A percentile compares a stretch with the other conserved stretches of the same genome.
phyloP scores from a whole-genome alignment of 2,113 vertebrate genomes.

The Gobio gobio region DNA sequence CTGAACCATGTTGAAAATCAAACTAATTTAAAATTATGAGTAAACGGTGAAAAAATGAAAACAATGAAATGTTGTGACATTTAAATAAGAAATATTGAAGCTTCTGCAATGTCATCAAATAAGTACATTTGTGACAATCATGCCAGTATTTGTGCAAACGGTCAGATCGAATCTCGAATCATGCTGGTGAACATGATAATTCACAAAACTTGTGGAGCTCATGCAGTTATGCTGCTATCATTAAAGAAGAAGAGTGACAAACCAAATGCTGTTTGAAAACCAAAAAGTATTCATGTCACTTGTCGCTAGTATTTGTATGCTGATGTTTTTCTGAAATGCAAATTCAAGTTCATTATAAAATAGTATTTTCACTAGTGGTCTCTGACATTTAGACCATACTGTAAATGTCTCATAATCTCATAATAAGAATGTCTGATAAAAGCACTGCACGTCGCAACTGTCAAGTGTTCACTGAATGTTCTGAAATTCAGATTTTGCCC shows the following conservation, averaged over 20 bases:
- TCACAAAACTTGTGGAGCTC: not conserved
- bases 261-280: not conserved
- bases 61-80: not conserved
- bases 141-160: not conserved
- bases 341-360: too few relatives aligned
- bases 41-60: not conserved
- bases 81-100: not conserved
- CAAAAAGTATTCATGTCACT: too few relatives aligned
- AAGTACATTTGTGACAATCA: not conserved
- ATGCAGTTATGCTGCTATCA: not conserved
- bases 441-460: not conserved
- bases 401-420: not conserved
- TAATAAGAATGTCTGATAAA: not conserved
- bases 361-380: too few relatives aligned
- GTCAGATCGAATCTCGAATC: not conserved
- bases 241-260: not conserved
- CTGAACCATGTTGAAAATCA: not conserved
- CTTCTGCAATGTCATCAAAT: not conserved
- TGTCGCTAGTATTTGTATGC: too few relatives aligned
- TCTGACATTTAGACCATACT: not conserved
- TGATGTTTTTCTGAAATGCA: too few relatives aligned
- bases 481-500: not conserved
- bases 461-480: not conserved
- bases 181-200: not conserved
- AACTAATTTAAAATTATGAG: too few relatives aligned